Evolutionary conservation across 2,113 vertebrate species (phyloP), one percentile per base, ranked within the genome.

Genomic region (Phylloscopus trochiloides): DNA sequence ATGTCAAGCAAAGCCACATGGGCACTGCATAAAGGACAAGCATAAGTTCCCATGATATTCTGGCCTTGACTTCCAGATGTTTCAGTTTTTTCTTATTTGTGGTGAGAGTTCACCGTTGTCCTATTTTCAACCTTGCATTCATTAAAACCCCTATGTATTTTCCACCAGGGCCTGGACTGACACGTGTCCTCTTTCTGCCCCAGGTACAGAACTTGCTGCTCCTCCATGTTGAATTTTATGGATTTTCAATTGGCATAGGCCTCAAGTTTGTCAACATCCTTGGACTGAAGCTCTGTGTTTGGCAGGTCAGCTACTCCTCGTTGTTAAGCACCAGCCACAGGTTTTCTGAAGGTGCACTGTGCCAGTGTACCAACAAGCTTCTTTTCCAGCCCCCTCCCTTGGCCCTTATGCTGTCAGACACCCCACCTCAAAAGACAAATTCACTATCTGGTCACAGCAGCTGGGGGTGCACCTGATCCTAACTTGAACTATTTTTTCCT

Each of bases 131-230:
- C 22, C 20, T 58, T 54, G 12, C 25, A 28, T 73, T 80, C 36
- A 19, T 73, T 70, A 65, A 86, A 84, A 20, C 2, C 5, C 6
- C 4, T 20, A 4, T 0, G 0, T 38, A 17, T 78, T 85, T 92
- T 71, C 31, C 16, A 26, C 7, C 29, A 43, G 32, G 6, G 12
- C 0, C 31, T 81, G 38, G 10, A 58, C 31, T 81, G 45, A 68
- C 7, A n/a, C 3, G 24, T 28, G 3, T 55, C 3, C 1, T 66
- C 3, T 26, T 93, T 66, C 47, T 78, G 25, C 16, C 42, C 29
- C 17, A 18, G 10, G 4, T 71, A 24, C 12, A 74, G 45, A 77
- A 66, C 12, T 21, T 70, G 5, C 11, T 71, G 13, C 14, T 92
- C 77, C 17, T 63, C 21, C 9, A 9, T 78, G 16, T 74, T 58